Evolutionary conservation across 2,113 vertebrate genomes (phyloP).

Genomic region (Aphyosemion australe): DNA sequence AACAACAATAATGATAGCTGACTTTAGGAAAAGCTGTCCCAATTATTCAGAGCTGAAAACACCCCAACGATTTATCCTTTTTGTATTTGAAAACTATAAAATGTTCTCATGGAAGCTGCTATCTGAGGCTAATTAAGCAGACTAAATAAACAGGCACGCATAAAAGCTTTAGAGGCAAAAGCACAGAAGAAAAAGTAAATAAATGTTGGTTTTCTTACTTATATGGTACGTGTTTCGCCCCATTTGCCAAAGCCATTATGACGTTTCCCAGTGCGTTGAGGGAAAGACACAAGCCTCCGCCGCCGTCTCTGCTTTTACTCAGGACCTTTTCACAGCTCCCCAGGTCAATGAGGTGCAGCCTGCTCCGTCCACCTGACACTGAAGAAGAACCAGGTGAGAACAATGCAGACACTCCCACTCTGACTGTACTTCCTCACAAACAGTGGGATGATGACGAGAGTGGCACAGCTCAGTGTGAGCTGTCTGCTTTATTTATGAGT

Average conservation of each 20-base stretch:
- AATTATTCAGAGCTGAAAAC: constrained; percentile 15
- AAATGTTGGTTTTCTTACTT: constrained; percentile 79
- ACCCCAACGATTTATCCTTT: constrained; percentile 28
- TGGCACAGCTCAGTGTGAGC: constrained; percentile 37
- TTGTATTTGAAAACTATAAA: constrained; percentile 22
- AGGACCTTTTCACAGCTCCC: constrained; percentile 91
- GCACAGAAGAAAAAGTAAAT: background rate
- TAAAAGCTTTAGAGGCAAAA: constrained; percentile 21
- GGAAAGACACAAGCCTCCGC: constrained; percentile 87
- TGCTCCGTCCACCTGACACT: constrained; percentile 90
- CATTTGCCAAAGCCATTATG: constrained; percentile 93
- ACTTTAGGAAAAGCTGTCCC: constrained; percentile 18
- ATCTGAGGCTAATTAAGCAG: constrained; percentile 31
- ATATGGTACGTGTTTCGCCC: constrained; percentile 97
- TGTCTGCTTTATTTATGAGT: constrained; percentile 63
- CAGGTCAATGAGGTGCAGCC: constrained; percentile 94
- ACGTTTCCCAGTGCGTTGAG: constrained; percentile 92
- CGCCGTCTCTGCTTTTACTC: constrained; percentile 86
- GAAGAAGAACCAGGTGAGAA: constrained; percentile 42
- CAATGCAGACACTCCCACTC: constrained; percentile 39
- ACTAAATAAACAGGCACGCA: constrained; percentile 22
- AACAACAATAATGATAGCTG: constrained; percentile 5
- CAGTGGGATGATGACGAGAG: constrained; percentile 29
- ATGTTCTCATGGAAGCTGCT: constrained; percentile 41
- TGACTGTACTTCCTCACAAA: constrained; percentile 34